phyloP scores from a whole-genome alignment of 2,113 vertebrate species.

The Xerus inauris region DNA sequence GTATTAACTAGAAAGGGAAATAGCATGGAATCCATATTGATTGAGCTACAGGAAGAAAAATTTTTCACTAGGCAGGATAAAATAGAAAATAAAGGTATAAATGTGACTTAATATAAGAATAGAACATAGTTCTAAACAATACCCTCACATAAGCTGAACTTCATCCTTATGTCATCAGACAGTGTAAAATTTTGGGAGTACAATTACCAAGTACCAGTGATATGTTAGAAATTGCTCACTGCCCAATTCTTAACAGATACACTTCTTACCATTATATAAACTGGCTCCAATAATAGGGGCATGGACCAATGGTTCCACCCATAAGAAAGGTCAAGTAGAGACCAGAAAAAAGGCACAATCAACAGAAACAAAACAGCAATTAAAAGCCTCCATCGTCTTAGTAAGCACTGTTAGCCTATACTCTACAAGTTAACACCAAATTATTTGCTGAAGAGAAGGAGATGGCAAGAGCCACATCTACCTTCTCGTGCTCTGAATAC shows the following conservation, averaged over 20 bases:
- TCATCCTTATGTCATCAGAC: background rate
- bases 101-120: background rate
- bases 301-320: background rate
- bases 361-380: background rate
- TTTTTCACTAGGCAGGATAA: background rate
- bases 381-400: background rate
- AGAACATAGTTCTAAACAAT: background rate
- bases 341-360: background rate
- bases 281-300: background rate
- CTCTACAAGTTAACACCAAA: accelerated
- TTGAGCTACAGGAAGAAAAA: background rate
- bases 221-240: background rate
- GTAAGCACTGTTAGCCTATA: background rate
- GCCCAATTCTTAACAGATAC: background rate
- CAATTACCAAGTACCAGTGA: background rate
- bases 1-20: background rate
- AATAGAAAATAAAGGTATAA: background rate
- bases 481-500: background rate
- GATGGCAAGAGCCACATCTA: background rate
- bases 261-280: background rate
- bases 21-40: background rate
- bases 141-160: background rate
- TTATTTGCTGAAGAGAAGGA: background rate
- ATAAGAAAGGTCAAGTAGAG: background rate
- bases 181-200: background rate